Percentiles rank a stretch among this genome's conserved stretches.
Conservation (phyloP, 2,888 invertebrate genomes). For the Athalia cordata region DNA sequence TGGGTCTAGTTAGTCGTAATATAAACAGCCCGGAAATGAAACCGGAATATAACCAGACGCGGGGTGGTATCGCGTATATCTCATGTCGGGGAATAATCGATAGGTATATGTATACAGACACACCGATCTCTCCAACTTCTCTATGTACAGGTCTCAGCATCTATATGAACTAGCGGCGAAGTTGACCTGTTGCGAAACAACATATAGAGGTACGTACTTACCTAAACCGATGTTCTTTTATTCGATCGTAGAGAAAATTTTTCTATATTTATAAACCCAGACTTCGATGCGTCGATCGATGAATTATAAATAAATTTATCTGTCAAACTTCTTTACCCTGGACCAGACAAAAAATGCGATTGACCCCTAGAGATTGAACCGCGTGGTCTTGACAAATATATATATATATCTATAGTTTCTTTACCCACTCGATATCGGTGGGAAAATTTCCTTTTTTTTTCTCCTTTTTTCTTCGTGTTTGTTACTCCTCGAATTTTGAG, state of each 20-base stretch:
- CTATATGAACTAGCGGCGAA: neutral
- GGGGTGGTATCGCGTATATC: neutral
- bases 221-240: too few species aligned
- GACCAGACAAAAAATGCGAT: slow-evolving; percentile 7
- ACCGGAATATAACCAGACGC: neutral
- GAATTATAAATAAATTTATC: slow-evolving; percentile 30
- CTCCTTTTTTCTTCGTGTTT: too few species aligned
- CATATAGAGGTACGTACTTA: too few species aligned
- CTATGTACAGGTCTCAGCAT: too few species aligned
- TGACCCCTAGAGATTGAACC: neutral
- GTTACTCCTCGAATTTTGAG: too few species aligned
- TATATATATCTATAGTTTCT: neutral
- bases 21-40: neutral
- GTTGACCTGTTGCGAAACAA: slow-evolving; percentile 36
- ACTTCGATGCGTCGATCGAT: slow-evolving; percentile 3
- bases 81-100: neutral
- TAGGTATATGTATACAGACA: neutral
- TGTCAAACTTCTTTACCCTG: neutral
- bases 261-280: neutral
- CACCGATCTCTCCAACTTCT: too few species aligned
- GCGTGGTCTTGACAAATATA: neutral
- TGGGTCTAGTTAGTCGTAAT: neutral
- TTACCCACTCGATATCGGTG: too few species aligned
- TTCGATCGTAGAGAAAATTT: neutral
- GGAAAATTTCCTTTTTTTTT: too few species aligned